Base-by-base conservation (phyloP, 2,888 invertebrate genomes). In the Steinernema scapterisci region DNA sequence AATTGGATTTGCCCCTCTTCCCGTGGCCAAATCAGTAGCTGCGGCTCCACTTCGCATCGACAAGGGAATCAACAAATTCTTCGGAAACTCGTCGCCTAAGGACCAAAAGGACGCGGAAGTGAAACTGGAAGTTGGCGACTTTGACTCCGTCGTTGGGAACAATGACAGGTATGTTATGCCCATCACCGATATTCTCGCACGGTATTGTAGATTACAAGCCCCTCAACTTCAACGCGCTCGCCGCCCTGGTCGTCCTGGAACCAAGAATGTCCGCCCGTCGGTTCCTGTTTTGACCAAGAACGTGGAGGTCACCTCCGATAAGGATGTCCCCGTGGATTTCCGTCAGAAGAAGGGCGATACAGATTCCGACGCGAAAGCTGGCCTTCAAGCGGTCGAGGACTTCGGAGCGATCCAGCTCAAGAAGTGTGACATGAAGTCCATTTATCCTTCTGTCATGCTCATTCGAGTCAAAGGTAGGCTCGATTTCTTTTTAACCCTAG, bases 381-480 rank as follows among this genome's bases (percentile, higher is more conserved):
- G 77, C n/a, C 56, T 77, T 6, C 54, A 75, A 63, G 75, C 76
- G 3, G 44, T 74, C 0, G 79, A 77, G 27, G 77, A 79, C 70
- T 79, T 76, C 70, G 77, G 75, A 43, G 75, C 75, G 0, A 78
- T 80, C 16, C 76, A 76, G 72, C 73, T 82, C 52, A 75, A 75
- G 46, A 72, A 82, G 71, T 46, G 78, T 74, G 75, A 81, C 75
- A 75, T 74, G 23, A 76, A 75, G 38, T 80, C 80, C 1, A 77
- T 81, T 0, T 85, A 82, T 74, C 85, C 84, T 9, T 75, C 79
- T 23, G 76, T 80, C 21, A 83, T 85, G 82, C 74, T 85, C 11
- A 82, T 85, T 48, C 80, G 80, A 76, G 74, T 81, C 9, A 79
- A 79, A 71, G 84, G 83, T 74, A 31, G 9, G 71, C 25, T 23